phyloP scores from a whole-genome alignment of 2,797 vertebrate species.

The Gallinago nigripennis region DNA sequence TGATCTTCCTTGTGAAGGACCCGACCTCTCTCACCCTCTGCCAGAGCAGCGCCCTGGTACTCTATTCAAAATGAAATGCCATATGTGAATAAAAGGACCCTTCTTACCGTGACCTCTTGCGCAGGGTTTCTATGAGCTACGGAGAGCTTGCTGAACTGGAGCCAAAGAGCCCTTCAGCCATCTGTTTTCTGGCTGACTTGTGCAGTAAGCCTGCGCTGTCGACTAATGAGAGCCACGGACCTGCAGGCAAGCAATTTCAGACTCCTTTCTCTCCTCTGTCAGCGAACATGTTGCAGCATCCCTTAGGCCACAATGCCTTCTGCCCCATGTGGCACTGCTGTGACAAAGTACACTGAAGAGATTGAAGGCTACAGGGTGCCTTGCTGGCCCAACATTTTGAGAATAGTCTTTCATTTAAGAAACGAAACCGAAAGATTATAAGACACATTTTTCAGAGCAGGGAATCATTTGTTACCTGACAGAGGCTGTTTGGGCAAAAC shows the following conservation, averaged over 20 bases:
- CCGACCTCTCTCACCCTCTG: slow-evolving; percentile 30
- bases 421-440: background rate
- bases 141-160: slow-evolving; percentile 35
- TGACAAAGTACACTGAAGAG: background rate
- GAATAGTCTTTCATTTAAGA: background rate
- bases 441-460: background rate
- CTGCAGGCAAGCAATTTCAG: slow-evolving; percentile 32
- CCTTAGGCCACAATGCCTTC: background rate
- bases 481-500: background rate
- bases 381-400: background rate
- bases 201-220: background rate
- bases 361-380: background rate
- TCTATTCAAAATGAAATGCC: slow-evolving; percentile 62
- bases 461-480: background rate
- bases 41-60: background rate
- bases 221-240: slow-evolving; percentile 26
- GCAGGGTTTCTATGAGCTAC: background rate
- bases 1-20: background rate
- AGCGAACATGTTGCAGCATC: background rate
- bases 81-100: slow-evolving; percentile 33
- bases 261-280: slow-evolving; percentile 1
- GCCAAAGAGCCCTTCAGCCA: slow-evolving; percentile 59
- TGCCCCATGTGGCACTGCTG: background rate
- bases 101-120: slow-evolving; percentile 35
- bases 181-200: slow-evolving; percentile 48